A percentile compares a stretch with the other conserved stretches of the same genome.
These are phyloP conservation scores for Erpornis zantholeuca DNA, from an alignment of 2,113 vertebrate species.

Conservation along the genomic window DNA sequence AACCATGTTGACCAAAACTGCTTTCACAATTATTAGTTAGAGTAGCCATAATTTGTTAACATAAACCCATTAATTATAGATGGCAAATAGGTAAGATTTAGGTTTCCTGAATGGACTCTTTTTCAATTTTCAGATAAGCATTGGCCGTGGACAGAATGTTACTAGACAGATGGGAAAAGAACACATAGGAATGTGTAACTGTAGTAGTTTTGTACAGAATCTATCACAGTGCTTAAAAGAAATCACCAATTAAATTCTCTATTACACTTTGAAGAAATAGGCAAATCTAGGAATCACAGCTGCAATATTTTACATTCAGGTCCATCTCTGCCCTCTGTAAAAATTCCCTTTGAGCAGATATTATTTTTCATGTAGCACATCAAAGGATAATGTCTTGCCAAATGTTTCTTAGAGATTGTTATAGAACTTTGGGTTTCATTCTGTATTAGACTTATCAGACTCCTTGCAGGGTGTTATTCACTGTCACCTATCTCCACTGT, in stretches of 20 bases:
- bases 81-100: not conserved
- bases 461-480: not conserved
- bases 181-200: not conserved
- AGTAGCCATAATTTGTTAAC: not conserved
- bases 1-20: not conserved
- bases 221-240: not conserved
- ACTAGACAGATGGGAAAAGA: not conserved
- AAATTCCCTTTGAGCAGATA: not conserved
- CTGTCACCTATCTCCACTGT: not conserved
- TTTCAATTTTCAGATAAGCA: not conserved
- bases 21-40: not conserved
- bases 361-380: constrained; percentile 11
- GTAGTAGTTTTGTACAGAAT: not conserved
- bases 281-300: not conserved
- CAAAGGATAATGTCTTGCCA: constrained; percentile 1
- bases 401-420: constrained; percentile 19
- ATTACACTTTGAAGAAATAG: not conserved
- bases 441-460: not conserved
- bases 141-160: not conserved
- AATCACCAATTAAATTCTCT: not conserved
- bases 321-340: not conserved
- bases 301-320: not conserved
- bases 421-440: not conserved
- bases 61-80: not conserved
- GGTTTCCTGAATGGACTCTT: not conserved